A percentile compares a stretch with the other conserved stretches of the same genome.
phyloP scores from a whole-genome alignment of 2,113 vertebrate genomes.

The Burhinus oedicnemus region DNA sequence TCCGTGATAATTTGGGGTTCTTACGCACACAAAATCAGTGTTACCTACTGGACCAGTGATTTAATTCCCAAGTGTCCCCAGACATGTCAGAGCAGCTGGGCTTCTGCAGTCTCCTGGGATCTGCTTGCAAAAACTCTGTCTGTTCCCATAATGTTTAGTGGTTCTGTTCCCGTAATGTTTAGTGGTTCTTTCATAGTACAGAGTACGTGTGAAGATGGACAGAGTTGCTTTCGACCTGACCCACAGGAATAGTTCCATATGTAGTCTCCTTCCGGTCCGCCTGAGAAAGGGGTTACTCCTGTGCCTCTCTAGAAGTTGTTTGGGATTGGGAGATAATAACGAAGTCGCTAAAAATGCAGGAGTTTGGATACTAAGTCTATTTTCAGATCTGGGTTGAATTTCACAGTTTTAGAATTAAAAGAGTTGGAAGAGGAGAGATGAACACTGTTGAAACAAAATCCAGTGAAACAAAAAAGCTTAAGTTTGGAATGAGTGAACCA shows the following conservation, averaged over 20 bases:
- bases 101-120: not conserved
- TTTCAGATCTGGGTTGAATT: not conserved
- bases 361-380: not conserved
- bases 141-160: fast-evolving
- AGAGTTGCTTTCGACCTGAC: not conserved
- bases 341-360: not conserved
- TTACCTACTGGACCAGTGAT: not conserved
- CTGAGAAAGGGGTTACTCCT: not conserved
- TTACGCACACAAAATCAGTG: not conserved
- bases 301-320: not conserved
- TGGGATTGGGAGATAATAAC: not conserved
- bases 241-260: not conserved
- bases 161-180: fast-evolving
- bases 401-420: not conserved
- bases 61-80: not conserved
- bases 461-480: not conserved
- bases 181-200: not conserved
- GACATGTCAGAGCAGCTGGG: not conserved
- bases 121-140: not conserved
- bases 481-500: not conserved
- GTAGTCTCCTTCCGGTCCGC: not conserved
- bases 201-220: not conserved
- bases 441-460: not conserved
- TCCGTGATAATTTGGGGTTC: not conserved
- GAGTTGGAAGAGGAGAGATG: not conserved